Conservation (phyloP, 2,888 invertebrate genomes). For the Lomographa bimaculata region DNA sequence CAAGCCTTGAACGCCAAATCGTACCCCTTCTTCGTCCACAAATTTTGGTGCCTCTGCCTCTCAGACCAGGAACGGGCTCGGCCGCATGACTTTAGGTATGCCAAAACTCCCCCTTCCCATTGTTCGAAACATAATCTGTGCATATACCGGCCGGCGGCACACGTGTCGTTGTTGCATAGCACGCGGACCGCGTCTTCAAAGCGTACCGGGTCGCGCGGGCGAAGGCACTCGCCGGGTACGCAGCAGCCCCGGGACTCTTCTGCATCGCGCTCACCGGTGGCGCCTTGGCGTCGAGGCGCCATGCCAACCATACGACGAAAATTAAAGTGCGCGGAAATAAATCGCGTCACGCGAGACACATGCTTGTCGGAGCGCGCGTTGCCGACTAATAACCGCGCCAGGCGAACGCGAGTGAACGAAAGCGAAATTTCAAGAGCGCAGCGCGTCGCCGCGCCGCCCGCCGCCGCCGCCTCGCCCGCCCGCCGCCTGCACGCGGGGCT, state of each 20-base stretch:
- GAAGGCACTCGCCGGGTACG: slow-evolving; percentile 92
- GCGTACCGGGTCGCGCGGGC: slow-evolving; percentile 85
- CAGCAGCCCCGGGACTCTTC: slow-evolving; percentile 88
- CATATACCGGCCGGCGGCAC: slow-evolving; percentile 95
- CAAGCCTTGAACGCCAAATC: slow-evolving; percentile 98
- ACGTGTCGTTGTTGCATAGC: slow-evolving; percentile 97
- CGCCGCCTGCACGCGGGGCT: slow-evolving; percentile 58
- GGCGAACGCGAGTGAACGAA: slow-evolving; percentile 86
- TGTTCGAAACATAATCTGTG: slow-evolving; percentile 97
- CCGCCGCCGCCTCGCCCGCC: slow-evolving; percentile 51
- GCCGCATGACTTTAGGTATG: slow-evolving; percentile 95
- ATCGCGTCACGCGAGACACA: slow-evolving; percentile 83
- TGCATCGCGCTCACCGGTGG: slow-evolving; percentile 73
- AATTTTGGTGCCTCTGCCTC: slow-evolving; percentile 95
- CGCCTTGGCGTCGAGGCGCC: slow-evolving; percentile 80
- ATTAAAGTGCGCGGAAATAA: slow-evolving; percentile 64
- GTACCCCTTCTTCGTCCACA: slow-evolving; percentile 99
- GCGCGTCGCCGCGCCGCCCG: slow-evolving; percentile 66
- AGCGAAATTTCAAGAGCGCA: slow-evolving; percentile 88
- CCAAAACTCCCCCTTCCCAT: slow-evolving; percentile 95
- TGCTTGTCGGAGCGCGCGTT: slow-evolving; percentile 84
- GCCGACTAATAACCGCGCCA: slow-evolving; percentile 83
- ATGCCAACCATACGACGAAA: slow-evolving; percentile 72
- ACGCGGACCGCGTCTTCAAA: slow-evolving; percentile 93
- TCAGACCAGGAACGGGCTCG: slow-evolving; percentile 97